Percentiles rank a stretch among this genome's conserved stretches.
phyloP scores from a whole-genome alignment of 53 echinoderm and acorn worm genomes.

The Holothuria leucospilota region DNA sequence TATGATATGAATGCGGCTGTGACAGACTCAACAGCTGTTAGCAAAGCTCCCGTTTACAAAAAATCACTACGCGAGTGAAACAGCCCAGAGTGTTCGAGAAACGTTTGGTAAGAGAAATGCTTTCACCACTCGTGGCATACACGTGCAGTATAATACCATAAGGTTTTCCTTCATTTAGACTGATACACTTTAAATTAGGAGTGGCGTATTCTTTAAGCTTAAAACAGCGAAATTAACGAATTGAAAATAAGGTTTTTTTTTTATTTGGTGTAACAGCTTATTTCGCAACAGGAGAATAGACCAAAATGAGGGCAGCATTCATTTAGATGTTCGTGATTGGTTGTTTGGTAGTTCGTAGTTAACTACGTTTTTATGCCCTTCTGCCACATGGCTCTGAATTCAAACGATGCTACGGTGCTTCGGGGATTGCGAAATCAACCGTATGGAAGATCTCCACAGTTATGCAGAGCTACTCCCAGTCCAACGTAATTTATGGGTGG shows the following conservation, averaged over 20 bases:
- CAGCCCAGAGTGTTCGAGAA: background rate
- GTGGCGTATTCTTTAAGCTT: no score
- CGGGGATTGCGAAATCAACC: no score
- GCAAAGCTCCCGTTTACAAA: conserved; percentile 27
- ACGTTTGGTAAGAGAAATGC: background rate
- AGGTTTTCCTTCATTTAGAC: no score
- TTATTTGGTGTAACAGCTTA: conserved; percentile 12
- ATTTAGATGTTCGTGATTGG: background rate
- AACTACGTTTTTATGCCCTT: background rate
- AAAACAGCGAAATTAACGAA: background rate
- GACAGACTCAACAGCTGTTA: conserved; percentile 35
- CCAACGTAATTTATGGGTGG: no score
- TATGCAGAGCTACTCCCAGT: no score
- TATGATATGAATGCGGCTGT: no score
- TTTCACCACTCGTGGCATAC: background rate
- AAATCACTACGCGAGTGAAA: conserved; percentile 5
- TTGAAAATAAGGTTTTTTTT: background rate
- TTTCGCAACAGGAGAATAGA: background rate
- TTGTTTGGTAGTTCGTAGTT: conserved; percentile 3
- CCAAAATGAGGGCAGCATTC: background rate
- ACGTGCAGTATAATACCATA: no score
- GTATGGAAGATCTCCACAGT: no score
- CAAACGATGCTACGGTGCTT: background rate
- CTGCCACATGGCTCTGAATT: conserved; percentile 29
- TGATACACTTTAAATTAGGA: no score